Evolutionary conservation across 2,113 vertebrate species (phyloP).

Genomic region (Hemicordylus capensis): DNA sequence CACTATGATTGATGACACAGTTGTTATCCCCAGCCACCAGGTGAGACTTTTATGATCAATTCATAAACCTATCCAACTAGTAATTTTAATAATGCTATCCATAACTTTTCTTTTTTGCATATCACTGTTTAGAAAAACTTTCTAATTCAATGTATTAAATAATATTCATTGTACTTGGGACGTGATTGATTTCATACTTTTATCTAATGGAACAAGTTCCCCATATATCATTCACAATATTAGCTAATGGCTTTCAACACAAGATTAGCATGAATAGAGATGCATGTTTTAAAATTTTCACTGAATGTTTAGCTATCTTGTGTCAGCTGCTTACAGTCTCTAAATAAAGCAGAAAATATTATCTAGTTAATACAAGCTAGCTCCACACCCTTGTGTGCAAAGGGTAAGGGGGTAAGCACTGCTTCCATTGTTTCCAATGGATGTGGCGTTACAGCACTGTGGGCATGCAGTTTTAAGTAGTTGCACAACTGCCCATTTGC

Average conservation of each 20-base stretch:
- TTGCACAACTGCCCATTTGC: no score
- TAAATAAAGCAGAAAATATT: neutral
- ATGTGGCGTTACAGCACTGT: no score
- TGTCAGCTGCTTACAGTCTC: neutral
- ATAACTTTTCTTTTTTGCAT: neutral
- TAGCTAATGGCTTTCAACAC: neutral
- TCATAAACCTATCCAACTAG: accelerated
- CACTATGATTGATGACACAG: constrained; percentile 86
- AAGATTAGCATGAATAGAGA: neutral
- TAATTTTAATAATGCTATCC: neutral
- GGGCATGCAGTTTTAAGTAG: no score
- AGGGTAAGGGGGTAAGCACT: no score
- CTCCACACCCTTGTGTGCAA: neutral
- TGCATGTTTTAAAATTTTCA: neutral
- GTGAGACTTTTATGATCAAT: constrained; percentile 61
- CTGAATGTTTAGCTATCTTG: neutral
- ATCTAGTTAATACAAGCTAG: neutral
- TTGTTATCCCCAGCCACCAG: constrained; percentile 87
- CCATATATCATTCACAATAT: neutral
- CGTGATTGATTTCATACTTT: neutral
- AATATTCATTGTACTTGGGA: neutral
- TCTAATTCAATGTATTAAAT: accelerated
- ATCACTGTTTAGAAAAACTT: neutral
- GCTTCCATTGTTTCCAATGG: no score
- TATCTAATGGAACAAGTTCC: neutral